Base-by-base conservation (phyloP, 2,888 invertebrate genomes). In the Clitarchus hookeri region DNA sequence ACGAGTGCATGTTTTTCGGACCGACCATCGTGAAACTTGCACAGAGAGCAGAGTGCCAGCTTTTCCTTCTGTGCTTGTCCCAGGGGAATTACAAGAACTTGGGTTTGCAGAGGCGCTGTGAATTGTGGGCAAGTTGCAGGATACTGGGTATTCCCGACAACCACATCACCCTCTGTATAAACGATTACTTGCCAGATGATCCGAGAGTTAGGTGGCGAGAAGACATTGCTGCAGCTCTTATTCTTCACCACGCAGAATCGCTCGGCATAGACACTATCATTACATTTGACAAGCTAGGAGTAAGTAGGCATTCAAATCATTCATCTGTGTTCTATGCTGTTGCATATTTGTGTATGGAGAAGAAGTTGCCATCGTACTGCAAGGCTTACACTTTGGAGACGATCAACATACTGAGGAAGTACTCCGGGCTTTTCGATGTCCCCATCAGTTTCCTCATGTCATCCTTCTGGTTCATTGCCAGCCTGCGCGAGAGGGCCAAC, bases 1-100 rank as follows among this genome's bases (percentile, higher is more conserved):
- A 99, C 91, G 99, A 99, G 91, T 97, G 97, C 89, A 99, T 99
- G 99, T 99, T 99, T 91, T 99, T 99, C 91, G 97, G 98, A 0
- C 99, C 99, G 26, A 94, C 96, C 79, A 94, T 98, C 88, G 93
- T 96, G 88, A 93, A 95, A 90, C 92, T 97, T 87, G 90, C 92
- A 2, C 94, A 93, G 89, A 93, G 94, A 84, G 93, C 94, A 88
- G 93, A 94, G 88, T 94, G 94, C 89, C 93, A 94, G 88, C 95
- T 98, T 78, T 96, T 96, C 91, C 90, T 98, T 85, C 93, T 98
- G 85, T 98, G 98, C 91, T 93, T 98, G 88, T 96, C 97, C 44
- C 95, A 95, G 91, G 98, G 96, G 85, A 94, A 96, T 90, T 94
- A 92, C 90, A 94, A 95, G 89, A 94, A 95, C 1, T 92, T 94